Conservation (phyloP, 2,113 vertebrate genomes). For the Glaucidium brasilianum region DNA sequence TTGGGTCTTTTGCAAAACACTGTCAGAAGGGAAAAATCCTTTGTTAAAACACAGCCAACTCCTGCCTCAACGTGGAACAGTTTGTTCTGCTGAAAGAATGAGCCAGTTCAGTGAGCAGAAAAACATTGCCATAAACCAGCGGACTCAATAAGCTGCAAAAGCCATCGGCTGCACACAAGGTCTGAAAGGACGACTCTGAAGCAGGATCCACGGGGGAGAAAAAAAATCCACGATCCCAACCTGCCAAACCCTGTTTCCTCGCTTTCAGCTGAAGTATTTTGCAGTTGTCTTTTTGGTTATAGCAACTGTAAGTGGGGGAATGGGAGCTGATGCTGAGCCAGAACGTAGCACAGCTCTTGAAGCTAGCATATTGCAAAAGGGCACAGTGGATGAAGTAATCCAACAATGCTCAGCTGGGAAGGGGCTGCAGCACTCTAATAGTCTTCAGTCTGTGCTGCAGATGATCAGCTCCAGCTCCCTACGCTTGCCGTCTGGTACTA, state of each 20-base stretch:
- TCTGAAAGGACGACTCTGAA: neutral
- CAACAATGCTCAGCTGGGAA: slow-evolving; percentile 40
- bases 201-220: neutral
- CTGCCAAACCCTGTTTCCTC: neutral
- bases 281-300: slow-evolving; percentile 29
- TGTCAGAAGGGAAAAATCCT: slow-evolving; percentile 75
- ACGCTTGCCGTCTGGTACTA: neutral
- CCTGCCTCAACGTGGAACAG: slow-evolving; percentile 79
- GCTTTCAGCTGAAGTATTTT: slow-evolving; percentile 12
- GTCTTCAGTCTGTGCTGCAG: neutral
- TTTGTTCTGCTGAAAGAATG: slow-evolving; percentile 81
- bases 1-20: slow-evolving; percentile 81
- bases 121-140: slow-evolving; percentile 77
- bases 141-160: slow-evolving; percentile 65
- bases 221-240: neutral
- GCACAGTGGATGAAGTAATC: slow-evolving; percentile 26
- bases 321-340: slow-evolving; percentile 18
- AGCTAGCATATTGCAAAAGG: slow-evolving; percentile 40
- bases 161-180: neutral
- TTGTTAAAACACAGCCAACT: slow-evolving; percentile 82
- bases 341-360: neutral
- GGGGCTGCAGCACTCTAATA: neutral
- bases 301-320: slow-evolving; percentile 25
- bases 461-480: neutral
- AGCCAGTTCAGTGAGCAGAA: slow-evolving; percentile 83